phyloP scores from a whole-genome alignment of 2,113 vertebrate species.

The Passer domesticus region DNA sequence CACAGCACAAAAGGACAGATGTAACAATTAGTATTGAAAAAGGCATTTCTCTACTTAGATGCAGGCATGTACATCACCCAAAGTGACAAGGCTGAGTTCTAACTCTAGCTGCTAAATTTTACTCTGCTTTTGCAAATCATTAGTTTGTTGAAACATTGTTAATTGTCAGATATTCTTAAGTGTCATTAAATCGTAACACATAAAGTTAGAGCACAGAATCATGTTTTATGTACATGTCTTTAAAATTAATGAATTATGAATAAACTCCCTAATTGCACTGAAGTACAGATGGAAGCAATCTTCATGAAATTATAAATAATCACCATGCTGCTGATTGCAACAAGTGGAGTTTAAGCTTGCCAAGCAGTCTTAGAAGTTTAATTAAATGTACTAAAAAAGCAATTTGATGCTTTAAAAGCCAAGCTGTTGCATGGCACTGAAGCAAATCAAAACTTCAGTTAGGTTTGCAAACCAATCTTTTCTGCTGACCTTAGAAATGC shows the following conservation, averaged over 20 bases:
- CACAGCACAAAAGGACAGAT: background rate
- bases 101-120: background rate
- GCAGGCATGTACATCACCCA: background rate
- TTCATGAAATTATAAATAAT: slow-evolving; percentile 65
- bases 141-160: slow-evolving; percentile 25
- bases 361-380: slow-evolving; percentile 54
- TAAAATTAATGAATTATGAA: slow-evolving; percentile 68
- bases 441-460: slow-evolving; percentile 48
- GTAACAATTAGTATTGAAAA: background rate
- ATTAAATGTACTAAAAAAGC: slow-evolving; percentile 54
- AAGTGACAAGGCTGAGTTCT: background rate
- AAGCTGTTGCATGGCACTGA: slow-evolving; percentile 42
- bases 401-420: slow-evolving; percentile 52
- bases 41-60: background rate
- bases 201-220: background rate
- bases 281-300: slow-evolving; percentile 47
- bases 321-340: slow-evolving; percentile 55
- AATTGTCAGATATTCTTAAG: slow-evolving; percentile 18
- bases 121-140: background rate
- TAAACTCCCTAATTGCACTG: slow-evolving; percentile 44
- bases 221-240: slow-evolving; percentile 37
- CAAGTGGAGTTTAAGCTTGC: slow-evolving; percentile 52
- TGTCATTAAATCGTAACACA: background rate
- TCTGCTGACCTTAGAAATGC: slow-evolving; percentile 7
- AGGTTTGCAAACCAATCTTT: background rate